These are phyloP conservation scores for Ivindomyrus marchei DNA, from an alignment of 2,113 vertebrate species.

Conservation along the genomic window DNA sequence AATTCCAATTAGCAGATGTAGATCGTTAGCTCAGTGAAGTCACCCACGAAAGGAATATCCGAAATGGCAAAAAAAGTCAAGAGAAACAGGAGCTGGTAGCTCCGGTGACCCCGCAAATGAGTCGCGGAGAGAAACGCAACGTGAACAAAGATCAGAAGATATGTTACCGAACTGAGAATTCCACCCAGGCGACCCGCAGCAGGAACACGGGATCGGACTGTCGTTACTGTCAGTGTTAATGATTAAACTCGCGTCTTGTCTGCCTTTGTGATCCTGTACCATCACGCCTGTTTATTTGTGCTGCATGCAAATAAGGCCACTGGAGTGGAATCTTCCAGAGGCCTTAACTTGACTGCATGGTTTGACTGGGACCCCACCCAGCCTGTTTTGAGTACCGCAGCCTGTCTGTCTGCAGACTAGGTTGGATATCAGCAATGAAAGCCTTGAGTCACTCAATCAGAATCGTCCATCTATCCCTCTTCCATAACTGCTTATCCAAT, in stretches of 20 bases:
- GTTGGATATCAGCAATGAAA: not conserved
- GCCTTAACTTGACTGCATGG: not conserved
- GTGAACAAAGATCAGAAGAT: not conserved
- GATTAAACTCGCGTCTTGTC: not conserved
- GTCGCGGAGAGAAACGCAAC: not conserved
- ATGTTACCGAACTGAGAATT: not conserved
- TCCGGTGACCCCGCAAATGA: not conserved
- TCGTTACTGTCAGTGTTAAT: not conserved
- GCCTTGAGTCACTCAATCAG: not conserved
- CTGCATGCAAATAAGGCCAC: not conserved
- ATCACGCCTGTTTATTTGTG: not conserved
- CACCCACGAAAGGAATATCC: not conserved
- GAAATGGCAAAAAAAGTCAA: not conserved
- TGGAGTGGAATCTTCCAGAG: not conserved
- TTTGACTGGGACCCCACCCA: not conserved
- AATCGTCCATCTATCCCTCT: not conserved
- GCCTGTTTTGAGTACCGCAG: not conserved
- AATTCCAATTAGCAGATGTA: not conserved
- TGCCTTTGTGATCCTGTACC: not conserved
- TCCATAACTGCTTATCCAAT: not conserved
- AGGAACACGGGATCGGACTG: not conserved
- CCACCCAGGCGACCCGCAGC: not conserved
- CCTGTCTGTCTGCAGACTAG: not conserved
- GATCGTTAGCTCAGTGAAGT: not conserved
- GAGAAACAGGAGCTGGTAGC: not conserved